Conservation (phyloP, 2,888 invertebrate genomes). For the Dastarcus helophoroides region DNA sequence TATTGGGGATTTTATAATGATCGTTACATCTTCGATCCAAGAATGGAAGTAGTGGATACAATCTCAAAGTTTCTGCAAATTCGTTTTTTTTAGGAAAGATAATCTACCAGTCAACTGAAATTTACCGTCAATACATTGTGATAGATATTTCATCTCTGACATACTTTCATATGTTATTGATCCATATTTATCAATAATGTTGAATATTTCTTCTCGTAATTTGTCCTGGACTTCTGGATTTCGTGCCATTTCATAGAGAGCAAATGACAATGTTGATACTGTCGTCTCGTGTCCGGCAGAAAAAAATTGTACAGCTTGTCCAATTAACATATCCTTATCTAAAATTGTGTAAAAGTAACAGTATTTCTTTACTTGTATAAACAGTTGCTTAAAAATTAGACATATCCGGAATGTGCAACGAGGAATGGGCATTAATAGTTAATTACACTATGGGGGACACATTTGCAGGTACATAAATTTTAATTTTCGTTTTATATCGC, state of each 20-base stretch:
- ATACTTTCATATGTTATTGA: not conserved
- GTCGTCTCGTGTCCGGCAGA: not conserved
- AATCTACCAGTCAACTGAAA: not conserved
- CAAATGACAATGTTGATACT: not conserved
- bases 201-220: not conserved
- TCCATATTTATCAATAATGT: not conserved
- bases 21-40: constrained; percentile 1
- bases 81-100: not conserved
- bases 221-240: not conserved
- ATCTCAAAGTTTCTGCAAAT: not conserved
- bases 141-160: not conserved
- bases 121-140: not conserved
- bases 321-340: not conserved
- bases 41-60: not conserved
- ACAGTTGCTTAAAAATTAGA: no score
- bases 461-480: no score
- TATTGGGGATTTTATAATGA: not conserved
- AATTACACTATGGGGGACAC: no score
- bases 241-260: not conserved
- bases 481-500: no score
- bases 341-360: no score
- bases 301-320: not conserved
- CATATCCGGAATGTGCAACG: no score
- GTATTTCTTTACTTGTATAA: no score
- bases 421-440: no score